Evolutionary conservation across 2,888 invertebrate genomes (phyloP).

Genomic region (Agonopterix subpropinquella): DNA sequence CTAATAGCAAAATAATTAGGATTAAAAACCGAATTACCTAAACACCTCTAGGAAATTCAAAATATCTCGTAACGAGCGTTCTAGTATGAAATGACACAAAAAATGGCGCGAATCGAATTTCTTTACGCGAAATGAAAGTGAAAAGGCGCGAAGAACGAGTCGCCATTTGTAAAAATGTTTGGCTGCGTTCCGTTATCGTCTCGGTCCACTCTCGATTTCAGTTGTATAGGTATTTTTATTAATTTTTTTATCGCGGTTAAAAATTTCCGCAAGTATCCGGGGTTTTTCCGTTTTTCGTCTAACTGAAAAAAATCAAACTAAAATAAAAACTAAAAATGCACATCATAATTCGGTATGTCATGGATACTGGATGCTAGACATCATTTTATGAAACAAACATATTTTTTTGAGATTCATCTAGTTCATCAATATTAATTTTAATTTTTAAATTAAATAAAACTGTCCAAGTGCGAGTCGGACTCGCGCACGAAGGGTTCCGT

Average conservation of each 20-base stretch:
- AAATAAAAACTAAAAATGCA: neutral
- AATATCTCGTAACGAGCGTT: neutral
- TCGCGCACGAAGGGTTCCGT: too few relatives aligned
- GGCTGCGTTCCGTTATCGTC: constrained; percentile 20
- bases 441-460: too few relatives aligned
- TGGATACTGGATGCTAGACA: too few relatives aligned
- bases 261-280: neutral
- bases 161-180: constrained; percentile 26
- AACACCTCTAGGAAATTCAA: neutral
- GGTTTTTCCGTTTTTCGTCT: neutral
- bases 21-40: too few relatives aligned
- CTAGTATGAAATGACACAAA: neutral
- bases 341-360: neutral
- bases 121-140: constrained; percentile 34
- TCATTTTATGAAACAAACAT: too few relatives aligned
- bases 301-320: neutral
- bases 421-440: too few relatives aligned
- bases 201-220: constrained; percentile 23
- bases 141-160: constrained; percentile 39
- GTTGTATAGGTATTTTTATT: neutral
- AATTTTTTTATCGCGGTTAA: neutral
- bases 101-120: constrained; percentile 2
- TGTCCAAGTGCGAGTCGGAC: too few relatives aligned
- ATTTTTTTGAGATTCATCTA: too few relatives aligned
- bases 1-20: too few relatives aligned